A percentile compares a stretch with the other conserved stretches of the same genome.
Evolutionary conservation across 2,888 invertebrate species (phyloP).

Genomic region (Oxytorus armatus): DNA sequence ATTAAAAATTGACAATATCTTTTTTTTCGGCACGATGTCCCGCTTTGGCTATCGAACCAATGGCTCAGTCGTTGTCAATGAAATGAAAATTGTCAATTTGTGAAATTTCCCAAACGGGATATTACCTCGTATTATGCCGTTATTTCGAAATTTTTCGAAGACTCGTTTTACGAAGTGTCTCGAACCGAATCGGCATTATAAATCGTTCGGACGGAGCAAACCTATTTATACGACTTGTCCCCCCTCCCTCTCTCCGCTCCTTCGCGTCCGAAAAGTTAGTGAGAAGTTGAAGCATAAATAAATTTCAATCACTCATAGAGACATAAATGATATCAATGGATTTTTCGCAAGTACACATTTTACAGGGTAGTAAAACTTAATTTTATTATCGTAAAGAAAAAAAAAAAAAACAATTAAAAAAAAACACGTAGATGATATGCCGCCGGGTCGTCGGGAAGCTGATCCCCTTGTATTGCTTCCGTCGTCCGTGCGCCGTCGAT

Average conservation of each 20-base stretch:
- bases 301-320: constrained; percentile 73
- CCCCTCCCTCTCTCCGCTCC: constrained; percentile 66
- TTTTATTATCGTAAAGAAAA: constrained; percentile 76
- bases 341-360: constrained; percentile 81
- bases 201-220: constrained; percentile 51
- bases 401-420: constrained; percentile 47
- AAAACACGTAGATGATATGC: constrained; percentile 65
- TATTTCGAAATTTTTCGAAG: constrained; percentile 21
- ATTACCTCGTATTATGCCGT: too few relatives aligned
- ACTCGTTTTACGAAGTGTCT: constrained; percentile 32
- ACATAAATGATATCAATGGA: constrained; percentile 77
- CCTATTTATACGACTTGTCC: constrained; percentile 74
- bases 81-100: constrained; percentile 2
- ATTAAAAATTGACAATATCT: background rate
- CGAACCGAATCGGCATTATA: constrained; percentile 30
- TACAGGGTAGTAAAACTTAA: constrained; percentile 82
- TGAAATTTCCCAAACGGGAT: too few relatives aligned
- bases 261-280: constrained; percentile 67
- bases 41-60: constrained; percentile 51
- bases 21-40: background rate
- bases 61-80: constrained; percentile 16
- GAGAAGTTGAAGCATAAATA: constrained; percentile 74
- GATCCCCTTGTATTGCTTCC: constrained; percentile 63
- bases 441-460: constrained; percentile 60
- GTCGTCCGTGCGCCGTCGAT: constrained; percentile 75